Percentiles rank a stretch among this genome's conserved stretches.
These are phyloP conservation scores for Clusia tigrina DNA, from an alignment of 2,888 invertebrate species.

Conservation along the genomic window DNA sequence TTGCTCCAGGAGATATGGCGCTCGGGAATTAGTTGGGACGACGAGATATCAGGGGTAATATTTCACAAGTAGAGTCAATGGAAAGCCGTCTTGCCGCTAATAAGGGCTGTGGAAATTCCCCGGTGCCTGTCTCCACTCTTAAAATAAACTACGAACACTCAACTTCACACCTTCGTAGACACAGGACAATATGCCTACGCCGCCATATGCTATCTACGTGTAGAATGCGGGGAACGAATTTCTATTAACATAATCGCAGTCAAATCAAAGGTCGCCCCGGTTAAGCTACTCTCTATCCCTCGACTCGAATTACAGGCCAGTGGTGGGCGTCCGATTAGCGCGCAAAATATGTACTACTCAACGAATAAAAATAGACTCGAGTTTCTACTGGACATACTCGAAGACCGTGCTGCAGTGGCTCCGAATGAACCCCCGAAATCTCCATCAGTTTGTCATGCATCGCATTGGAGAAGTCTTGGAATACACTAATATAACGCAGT, in stretches of 20 bases:
- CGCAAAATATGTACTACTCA: too few species aligned
- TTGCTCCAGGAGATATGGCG: constrained; percentile 39
- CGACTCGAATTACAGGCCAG: constrained; percentile 23
- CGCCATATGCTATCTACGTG: constrained; percentile 17
- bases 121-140: constrained; percentile 27
- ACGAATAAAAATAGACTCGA: too few species aligned
- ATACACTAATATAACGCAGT: not conserved
- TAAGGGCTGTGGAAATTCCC: constrained; percentile 24
- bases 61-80: constrained; percentile 28
- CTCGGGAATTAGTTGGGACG: constrained; percentile 32
- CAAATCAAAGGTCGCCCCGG: constrained; percentile 17
- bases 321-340: constrained; percentile 4
- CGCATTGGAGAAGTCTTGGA: not conserved
- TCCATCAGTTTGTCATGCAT: constrained; percentile 12
- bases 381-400: too few species aligned
- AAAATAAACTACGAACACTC: not conserved
- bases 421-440: too few species aligned
- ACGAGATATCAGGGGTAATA: constrained; percentile 18
- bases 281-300: constrained; percentile 7
- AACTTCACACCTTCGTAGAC: constrained; percentile 14
- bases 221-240: not conserved
- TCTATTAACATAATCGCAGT: constrained; percentile 10
- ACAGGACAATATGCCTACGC: constrained; percentile 14
- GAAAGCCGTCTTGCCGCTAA: constrained; percentile 26
- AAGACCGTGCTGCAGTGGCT: too few species aligned